phyloP scores from a whole-genome alignment of 2,888 invertebrate species.

The Gymnoscelis rufifasciata region DNA sequence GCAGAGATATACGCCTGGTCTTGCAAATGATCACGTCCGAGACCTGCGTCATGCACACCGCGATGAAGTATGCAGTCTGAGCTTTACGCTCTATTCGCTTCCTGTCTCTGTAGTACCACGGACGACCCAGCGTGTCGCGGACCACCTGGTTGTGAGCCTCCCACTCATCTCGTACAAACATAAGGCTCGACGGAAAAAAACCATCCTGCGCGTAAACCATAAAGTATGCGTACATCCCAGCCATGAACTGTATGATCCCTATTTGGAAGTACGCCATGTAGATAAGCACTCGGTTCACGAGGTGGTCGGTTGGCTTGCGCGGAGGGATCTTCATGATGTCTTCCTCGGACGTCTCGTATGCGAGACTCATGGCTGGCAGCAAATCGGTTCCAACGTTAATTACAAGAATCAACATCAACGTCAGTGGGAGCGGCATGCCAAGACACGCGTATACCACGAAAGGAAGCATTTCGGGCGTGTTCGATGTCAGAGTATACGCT shows the following conservation, averaged over 20 bases:
- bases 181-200: conserved; percentile 82
- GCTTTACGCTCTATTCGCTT: conserved; percentile 85
- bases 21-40: conserved; percentile 89
- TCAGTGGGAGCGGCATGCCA: conserved; percentile 86
- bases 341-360: conserved; percentile 86
- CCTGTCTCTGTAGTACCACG: conserved; percentile 84
- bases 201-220: conserved; percentile 88
- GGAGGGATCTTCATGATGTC: conserved; percentile 85
- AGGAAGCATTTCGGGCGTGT: conserved; percentile 91
- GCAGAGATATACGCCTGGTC: conserved; percentile 84
- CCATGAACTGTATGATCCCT: conserved; percentile 90
- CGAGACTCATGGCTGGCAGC: conserved; percentile 87
- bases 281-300: conserved; percentile 81
- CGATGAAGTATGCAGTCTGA: conserved; percentile 88
- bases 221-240: conserved; percentile 89
- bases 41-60: conserved; percentile 87
- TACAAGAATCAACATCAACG: conserved; percentile 79
- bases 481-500: conserved; percentile 89
- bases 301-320: conserved; percentile 72
- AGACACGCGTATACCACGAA: conserved; percentile 86
- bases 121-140: conserved; percentile 85
- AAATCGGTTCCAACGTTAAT: conserved; percentile 90
- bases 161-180: conserved; percentile 86
- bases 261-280: conserved; percentile 92
- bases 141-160: conserved; percentile 81